Base-by-base conservation (phyloP, 2,888 invertebrate species). In the Orthonychiurus folsomi region DNA sequence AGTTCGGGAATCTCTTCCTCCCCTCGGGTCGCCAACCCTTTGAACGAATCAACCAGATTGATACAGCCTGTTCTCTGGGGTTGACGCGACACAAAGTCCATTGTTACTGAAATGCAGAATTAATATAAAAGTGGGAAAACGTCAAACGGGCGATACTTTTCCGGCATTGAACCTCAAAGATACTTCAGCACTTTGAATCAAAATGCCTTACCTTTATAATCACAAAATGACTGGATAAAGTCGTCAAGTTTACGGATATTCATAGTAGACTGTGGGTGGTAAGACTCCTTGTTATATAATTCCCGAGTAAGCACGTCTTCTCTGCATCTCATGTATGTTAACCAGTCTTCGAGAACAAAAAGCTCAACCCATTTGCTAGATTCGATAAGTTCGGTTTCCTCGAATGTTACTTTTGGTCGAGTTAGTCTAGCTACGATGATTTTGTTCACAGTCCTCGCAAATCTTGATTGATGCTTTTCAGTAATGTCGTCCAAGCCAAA, bases 401-500 rank as follows among this genome's bases (percentile, higher is more conserved):
- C 47, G 28, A 20, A n/a, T 3, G 18, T 3, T 1, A n/a, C 21
- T 5, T 37, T 25, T 50, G 56, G 59, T 63, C n/a, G 56, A 57
- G 5, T 63, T 37, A 25, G 53, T 2, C 27, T 27, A 12, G 21
- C 18, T 18, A 64, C 63, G 1, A 70, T 37, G 0, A 65, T 47
- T 48, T 55, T 50, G 48, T 72, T 72, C 5, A 71, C 63, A 23
- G 59, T 61, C n/a, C 50, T 52, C 1, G 72, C 72, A 65, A 72
- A 71, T 18, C 61, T 1, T 1, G 70, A 69, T 47, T 69, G 69
- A 61, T 63, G 67, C 20, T 61, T 66, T 61, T 72, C 72, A 1
- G 72, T 72, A 1, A 59, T 57, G 28, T 70, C 72, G 54, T 72
- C 72, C 1, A 72, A 56, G 1, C 69, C 69, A 63, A 72, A 72